Conservation (phyloP, 2,797 vertebrate species). For the Gadopsis bispinosus region DNA sequence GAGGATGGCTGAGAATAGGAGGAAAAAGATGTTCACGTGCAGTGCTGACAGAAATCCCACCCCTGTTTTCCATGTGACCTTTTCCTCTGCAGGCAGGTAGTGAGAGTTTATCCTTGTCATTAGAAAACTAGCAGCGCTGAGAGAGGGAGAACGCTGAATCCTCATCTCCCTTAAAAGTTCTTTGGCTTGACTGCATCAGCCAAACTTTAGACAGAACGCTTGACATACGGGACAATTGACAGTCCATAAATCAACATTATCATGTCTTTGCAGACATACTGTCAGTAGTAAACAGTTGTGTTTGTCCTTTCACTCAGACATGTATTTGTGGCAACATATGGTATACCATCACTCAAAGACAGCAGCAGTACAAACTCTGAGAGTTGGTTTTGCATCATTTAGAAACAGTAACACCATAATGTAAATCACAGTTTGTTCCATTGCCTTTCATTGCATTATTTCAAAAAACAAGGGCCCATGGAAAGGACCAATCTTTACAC, state of each 20-base stretch:
- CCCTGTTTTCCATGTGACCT: conserved; percentile 67
- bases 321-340: conserved; percentile 58
- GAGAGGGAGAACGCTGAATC: conserved; percentile 36
- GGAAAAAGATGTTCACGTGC: conserved; percentile 52
- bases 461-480: conserved; percentile 41
- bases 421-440: conserved; percentile 76
- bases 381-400: conserved; percentile 76
- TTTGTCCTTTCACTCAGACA: conserved; percentile 46
- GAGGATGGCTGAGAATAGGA: conserved; percentile 56
- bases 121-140: conserved; percentile 67
- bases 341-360: conserved; percentile 52
- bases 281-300: conserved; percentile 59
- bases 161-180: conserved; percentile 35
- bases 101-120: conserved; percentile 63
- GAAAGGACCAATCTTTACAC: conserved; percentile 44
- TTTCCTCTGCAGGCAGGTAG: conserved; percentile 68
- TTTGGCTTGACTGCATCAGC: conserved; percentile 52
- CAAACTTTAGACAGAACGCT: conserved; percentile 34
- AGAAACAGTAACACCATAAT: conserved; percentile 69
- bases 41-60: conserved; percentile 62
- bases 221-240: conserved; percentile 29
- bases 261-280: conserved; percentile 41
- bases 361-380: conserved; percentile 69
- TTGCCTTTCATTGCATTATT: conserved; percentile 50
- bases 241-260: conserved; percentile 38